Conservation (phyloP, 1,140 invertebrate genomes). For the Pseudachorutes palmiensis region DNA sequence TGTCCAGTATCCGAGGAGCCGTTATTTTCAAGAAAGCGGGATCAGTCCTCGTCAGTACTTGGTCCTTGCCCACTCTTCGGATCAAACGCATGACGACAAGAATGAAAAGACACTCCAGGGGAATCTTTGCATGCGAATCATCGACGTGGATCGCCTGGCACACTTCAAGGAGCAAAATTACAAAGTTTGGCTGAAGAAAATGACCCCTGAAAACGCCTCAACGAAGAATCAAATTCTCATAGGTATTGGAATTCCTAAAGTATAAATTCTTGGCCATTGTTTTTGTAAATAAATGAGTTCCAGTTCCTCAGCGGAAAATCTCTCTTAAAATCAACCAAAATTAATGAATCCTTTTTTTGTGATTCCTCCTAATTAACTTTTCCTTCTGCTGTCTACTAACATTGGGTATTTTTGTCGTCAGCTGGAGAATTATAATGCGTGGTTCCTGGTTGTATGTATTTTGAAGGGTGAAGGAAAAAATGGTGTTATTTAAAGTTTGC, state of each 20-base stretch:
- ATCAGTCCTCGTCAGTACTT: constrained; percentile 60
- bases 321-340: too few relatives aligned
- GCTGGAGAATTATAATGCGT: too few relatives aligned
- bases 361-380: too few relatives aligned
- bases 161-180: constrained; percentile 68
- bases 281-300: too few relatives aligned
- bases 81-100: constrained; percentile 71
- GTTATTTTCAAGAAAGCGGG: constrained; percentile 43
- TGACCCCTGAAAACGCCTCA: constrained; percentile 53
- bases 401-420: too few relatives aligned
- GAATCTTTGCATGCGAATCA: constrained; percentile 70
- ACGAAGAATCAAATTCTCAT: constrained; percentile 90
- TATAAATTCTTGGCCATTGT: too few relatives aligned
- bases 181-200: constrained; percentile 62
- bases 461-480: too few relatives aligned
- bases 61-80: constrained; percentile 75
- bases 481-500: too few relatives aligned
- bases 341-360: too few relatives aligned
- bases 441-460: too few relatives aligned
- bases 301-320: too few relatives aligned
- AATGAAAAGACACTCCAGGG: constrained; percentile 63
- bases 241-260: constrained; percentile 47
- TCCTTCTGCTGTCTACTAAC: too few relatives aligned
- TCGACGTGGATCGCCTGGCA: constrained; percentile 74
- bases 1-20: constrained; percentile 55